Base-by-base conservation (phyloP, 2,113 vertebrate genomes). In the Acanthochromis polyacanthus region DNA sequence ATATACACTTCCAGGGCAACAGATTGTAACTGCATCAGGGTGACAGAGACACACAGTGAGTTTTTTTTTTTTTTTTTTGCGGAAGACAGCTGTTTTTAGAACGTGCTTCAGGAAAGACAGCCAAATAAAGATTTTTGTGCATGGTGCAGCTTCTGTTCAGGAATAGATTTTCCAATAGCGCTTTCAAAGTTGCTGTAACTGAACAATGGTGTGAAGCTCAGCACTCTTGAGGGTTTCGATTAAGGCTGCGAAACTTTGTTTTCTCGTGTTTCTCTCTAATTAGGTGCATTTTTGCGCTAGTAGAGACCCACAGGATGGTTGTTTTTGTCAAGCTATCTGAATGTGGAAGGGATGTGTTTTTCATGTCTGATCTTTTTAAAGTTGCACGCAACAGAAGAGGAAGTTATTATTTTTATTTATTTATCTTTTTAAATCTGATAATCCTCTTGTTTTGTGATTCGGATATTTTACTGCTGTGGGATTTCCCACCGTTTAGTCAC, bases 401-500 rank as follows among this genome's bases (percentile, higher is more conserved):
- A 40, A n/a, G 10, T 75, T 64, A n/a, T 84, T 43, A 10, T 56
- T 62, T 9, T 19, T 71, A 28, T 76, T 19, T 71, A 28, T 76
- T 71, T 56, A 52, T 12, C 19, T 69, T 22, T 67, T 19, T 43
- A 74, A 72, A 51, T 43, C 5, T 30, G 36, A 66, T 75, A 1
- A 51, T 59, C 23, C 43, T 52, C 0, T 23, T 57, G 7, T 73
- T 77, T 68, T 78, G 40, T 45, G 43, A 17, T 59, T 55, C 58
- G 36, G 69, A 23, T 14, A 56, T 40, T 67, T 59, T 11, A 28
- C 40, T 64, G 8, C 38, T 43, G 61, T 64, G 30, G 53, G 32
- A 66, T 85, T 83, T 66, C 66, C 45, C 36, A 11, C 50, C 15
- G n/a, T 85, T 68, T 78, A 81, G 48, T 81, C 55, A 74, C 60